Percentiles rank a stretch among this genome's conserved stretches.
phyloP scores from a whole-genome alignment of 2,797 vertebrate species.

The Chelonia mydas region DNA sequence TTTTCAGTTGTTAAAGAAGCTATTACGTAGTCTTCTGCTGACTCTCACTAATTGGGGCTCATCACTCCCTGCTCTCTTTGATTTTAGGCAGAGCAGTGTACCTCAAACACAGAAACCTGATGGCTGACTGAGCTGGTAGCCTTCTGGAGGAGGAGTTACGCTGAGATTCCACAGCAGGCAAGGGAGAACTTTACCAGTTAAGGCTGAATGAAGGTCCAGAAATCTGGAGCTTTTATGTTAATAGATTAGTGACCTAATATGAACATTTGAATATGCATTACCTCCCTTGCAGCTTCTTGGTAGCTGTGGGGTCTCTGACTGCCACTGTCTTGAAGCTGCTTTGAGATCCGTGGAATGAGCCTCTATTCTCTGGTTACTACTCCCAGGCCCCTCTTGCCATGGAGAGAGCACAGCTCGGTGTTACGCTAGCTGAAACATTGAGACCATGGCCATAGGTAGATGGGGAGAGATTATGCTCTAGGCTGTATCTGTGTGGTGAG shows the following conservation, averaged over 20 bases:
- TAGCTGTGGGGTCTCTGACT: background rate
- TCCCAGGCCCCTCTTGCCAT: background rate
- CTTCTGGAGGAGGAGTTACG: background rate
- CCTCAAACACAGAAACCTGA: background rate
- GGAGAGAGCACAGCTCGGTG: background rate
- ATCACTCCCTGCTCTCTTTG: background rate
- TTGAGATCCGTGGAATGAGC: background rate
- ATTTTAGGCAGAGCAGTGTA: background rate
- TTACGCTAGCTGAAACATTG: background rate
- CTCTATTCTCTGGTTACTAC: background rate
- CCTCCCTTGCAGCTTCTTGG: background rate
- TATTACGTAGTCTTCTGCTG: background rate
- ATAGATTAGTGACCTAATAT: background rate
- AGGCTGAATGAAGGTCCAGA: background rate
- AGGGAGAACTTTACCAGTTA: background rate
- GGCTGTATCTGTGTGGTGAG: background rate
- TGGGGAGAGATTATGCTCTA: background rate
- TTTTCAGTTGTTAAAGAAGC: background rate
- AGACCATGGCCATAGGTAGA: background rate
- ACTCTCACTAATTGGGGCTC: background rate
- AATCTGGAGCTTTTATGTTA: background rate
- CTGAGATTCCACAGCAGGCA: background rate
- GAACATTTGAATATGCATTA: background rate
- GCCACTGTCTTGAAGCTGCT: background rate
- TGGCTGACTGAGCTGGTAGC: background rate